Percentiles rank a stretch among this genome's conserved stretches.
Evolutionary conservation across 2,797 vertebrate species (phyloP).

Genomic region (Phrynocephalus guinanensis): DNA sequence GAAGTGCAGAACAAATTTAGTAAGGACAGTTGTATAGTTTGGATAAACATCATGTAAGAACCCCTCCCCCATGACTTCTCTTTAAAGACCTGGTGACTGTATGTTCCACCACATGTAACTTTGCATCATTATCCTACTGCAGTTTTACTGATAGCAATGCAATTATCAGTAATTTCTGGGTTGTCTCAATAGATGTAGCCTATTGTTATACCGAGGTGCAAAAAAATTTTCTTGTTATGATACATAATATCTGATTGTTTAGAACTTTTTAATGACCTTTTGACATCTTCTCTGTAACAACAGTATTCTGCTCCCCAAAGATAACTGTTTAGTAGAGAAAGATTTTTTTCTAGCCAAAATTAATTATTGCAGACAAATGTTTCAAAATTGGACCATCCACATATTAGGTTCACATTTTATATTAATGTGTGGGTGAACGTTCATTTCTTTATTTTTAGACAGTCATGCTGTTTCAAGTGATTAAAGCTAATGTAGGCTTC

Average conservation of each 20-base stretch:
- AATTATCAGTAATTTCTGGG: conserved; percentile 8
- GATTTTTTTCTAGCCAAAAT: conserved; percentile 15
- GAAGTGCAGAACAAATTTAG: neutral
- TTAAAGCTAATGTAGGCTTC: conserved; percentile 24
- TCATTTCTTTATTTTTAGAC: neutral
- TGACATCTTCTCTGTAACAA: conserved; percentile 7
- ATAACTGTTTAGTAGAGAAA: neutral
- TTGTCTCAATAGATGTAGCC: neutral
- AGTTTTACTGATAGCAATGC: neutral
- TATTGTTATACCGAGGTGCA: conserved; percentile 5
- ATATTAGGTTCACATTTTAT: conserved; percentile 2
- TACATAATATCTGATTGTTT: conserved; percentile 31
- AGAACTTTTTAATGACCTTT: conserved; percentile 20
- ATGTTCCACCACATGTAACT: neutral
- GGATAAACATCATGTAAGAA: no score
- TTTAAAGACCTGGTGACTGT: neutral
- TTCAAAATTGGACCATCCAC: conserved; percentile 15
- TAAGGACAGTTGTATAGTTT: no score
- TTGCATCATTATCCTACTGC: neutral
- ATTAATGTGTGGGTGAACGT: conserved; percentile 3
- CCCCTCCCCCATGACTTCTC: neutral
- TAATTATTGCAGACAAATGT: conserved; percentile 7
- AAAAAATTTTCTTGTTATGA: conserved; percentile 15
- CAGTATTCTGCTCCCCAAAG: conserved; percentile 14
- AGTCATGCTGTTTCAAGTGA: conserved; percentile 5